phyloP scores from a whole-genome alignment of 2,797 vertebrate genomes.

The Scyliorhinus canicula region DNA sequence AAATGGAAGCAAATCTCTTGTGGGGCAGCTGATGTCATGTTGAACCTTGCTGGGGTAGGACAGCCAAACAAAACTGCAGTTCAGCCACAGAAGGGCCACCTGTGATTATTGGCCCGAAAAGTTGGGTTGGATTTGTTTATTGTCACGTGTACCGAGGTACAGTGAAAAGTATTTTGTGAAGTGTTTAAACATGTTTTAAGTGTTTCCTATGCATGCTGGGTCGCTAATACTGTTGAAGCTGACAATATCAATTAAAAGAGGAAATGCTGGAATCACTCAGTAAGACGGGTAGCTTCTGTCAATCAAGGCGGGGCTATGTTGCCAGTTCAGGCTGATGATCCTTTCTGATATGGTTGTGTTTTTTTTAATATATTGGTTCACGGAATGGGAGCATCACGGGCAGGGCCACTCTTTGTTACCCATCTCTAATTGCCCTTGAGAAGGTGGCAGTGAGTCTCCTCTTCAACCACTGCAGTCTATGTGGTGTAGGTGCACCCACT shows the following conservation, averaged over 20 bases:
- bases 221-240: neutral
- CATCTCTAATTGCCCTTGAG: neutral
- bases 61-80: neutral
- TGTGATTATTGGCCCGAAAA: neutral
- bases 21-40: neutral
- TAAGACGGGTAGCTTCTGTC: neutral
- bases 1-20: neutral
- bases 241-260: neutral
- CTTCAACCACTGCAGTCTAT: neutral
- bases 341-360: no score
- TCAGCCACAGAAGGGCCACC: neutral
- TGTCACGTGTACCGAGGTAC: no score
- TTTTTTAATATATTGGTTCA: neutral
- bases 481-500: neutral
- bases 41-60: neutral
- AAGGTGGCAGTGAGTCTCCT: neutral
- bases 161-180: no score
- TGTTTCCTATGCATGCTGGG: neutral
- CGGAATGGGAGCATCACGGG: neutral
- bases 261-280: neutral
- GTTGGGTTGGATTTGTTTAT: no score
- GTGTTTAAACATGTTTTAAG: neutral
- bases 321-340: neutral
- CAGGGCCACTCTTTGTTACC: no score
- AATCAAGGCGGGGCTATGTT: neutral